Evolutionary conservation across 1,140 invertebrate genomes (phyloP), one percentile per base, ranked within the genome.

Genomic region (Ips typographus): DNA sequence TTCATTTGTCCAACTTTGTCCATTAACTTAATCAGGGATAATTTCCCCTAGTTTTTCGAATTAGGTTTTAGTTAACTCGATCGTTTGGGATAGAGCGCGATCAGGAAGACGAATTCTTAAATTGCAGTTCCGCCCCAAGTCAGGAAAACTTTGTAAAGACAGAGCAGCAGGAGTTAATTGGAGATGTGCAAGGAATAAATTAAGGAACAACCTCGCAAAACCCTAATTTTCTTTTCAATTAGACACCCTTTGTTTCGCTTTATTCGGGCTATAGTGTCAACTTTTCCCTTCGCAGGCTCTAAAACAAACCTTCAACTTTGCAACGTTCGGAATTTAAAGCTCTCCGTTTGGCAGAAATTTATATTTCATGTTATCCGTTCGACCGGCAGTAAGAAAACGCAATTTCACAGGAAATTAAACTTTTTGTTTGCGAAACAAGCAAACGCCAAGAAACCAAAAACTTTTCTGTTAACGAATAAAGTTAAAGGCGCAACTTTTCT

Each of bases 361-460:
- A 59, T 59, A 59, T 59, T 59, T 59, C 40, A 7, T 41, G 38
- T 59, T 59, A 59, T 42, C 40, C 57, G 40, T 59, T 42, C 38
- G 57, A 41, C 57, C 57, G 47, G 41, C 59, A 38, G 22, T 58
- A 8, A 38, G 39, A 41, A 39, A 37, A 47, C 41, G 40, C 43
- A 53, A 40, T 64, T 64, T 64, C 61, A 51, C 61, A 52, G 49
- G 41, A 64, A 64, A 52, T 64, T 52, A 52, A 52, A 52, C 44
- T 64, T 53, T 53, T 64, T 64, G 61, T 64, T 64, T 64, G 44
- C 40, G 49, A 64, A 52, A 64, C 61, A 64, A 53, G 61, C 61
- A 64, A 64, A 64, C 37, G 53, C 40, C 64, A 57, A 47, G 39
- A 57, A 40, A 57, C 43, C 64, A 40, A 47, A 6, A 66, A 66